Evolutionary conservation across 1,140 invertebrate species (phyloP), one percentile per base, ranked within the genome.

Genomic region (Ephestia elutella): DNA sequence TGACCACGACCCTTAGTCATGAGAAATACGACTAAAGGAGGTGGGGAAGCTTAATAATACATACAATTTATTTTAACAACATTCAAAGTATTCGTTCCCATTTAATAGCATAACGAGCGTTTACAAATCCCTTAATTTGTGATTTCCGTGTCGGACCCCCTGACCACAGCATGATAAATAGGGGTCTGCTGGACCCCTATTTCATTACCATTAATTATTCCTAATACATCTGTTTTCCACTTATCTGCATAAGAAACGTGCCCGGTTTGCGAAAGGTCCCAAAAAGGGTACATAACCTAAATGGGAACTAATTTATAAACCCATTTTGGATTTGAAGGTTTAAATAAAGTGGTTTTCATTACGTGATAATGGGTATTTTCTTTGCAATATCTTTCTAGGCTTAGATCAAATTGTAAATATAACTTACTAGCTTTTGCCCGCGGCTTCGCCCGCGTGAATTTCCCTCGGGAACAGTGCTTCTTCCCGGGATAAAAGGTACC

Each of bases 161-260:
- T 48, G 59, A 60, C 59, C 59, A 56, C 59, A 50, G 48, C 54
- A 60, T 60, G 59, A 60, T 60, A 51, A 60, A 60, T 60, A 50
- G 54, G 32, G 59, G 59, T 56, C 59, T 15, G n/a, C n/a, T 20
- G 25, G 54, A 51, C 54, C 59, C 53, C 54, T 56, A 60, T 60
- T 60, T 60, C 59, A 56, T 60, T 60, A 56, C 19, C 59, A 60
- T 60, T 56, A 60, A 60, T 60, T 60, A 60, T 60, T 56, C 54
- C 25, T 56, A 25, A 56, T 60, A 60, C 59, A 60, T 60, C 54
- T 60, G 59, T 56, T 60, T 54, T 32, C 19, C 48, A 35, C 54
- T 60, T 56, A 60, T 60, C 54, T 56, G 32, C 54, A 53, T 53
- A 53, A 53, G 50, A 53, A 53, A 53, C 18, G 49, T 50, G 18